Base-by-base conservation (phyloP, 2,888 invertebrate genomes). In the Hyles lineata region DNA sequence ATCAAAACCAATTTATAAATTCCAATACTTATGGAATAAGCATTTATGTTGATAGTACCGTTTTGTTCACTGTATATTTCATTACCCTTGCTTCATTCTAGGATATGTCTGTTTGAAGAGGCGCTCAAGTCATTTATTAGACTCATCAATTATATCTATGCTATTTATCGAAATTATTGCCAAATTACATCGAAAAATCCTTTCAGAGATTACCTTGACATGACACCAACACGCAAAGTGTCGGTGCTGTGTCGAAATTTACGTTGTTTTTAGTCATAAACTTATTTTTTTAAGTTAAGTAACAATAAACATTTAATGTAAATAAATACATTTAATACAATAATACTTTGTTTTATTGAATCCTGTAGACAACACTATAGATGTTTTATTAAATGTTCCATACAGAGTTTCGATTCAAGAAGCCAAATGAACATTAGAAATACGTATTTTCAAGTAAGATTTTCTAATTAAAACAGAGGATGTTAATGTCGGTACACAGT, bases 231-330 rank as follows among this genome's bases (percentile, higher is more conserved):
- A 80, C 79, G 76, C 72, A 72, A 60, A 73, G 81, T 82, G 87
- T 86, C 78, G 92, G 89, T 92, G 84, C 87, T 85, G 79, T 90
- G 92, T 92, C 88, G 92, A 93, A 90, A 87, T 82, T 77, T 79
- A 86, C 43, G 43, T 15, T 84, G 84, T 84, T 85, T 85, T 88
- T 90, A 93, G 93, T 93, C 90, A 90, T 92, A 90, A 82, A 84
- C 79, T 77, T 83, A 81, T 81, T 81, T 78, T 83, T 76, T 82
- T 89, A 89, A 86, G 85, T 78, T 89, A 88, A 85, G 85, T 71
- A 85, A 89, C 81, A 80, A 77, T 82, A 82, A 83, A 63, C 82
- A 83, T 85, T 87, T 84, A 85, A 83, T 91, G 91, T 91, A 91
- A 90, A 91, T 91, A 91, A 89, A 83, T 85, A 79, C 82, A 84